These are phyloP conservation scores for Ruditapes philippinarum DNA, from an alignment of 1,140 invertebrate species.

Conservation along the genomic window DNA sequence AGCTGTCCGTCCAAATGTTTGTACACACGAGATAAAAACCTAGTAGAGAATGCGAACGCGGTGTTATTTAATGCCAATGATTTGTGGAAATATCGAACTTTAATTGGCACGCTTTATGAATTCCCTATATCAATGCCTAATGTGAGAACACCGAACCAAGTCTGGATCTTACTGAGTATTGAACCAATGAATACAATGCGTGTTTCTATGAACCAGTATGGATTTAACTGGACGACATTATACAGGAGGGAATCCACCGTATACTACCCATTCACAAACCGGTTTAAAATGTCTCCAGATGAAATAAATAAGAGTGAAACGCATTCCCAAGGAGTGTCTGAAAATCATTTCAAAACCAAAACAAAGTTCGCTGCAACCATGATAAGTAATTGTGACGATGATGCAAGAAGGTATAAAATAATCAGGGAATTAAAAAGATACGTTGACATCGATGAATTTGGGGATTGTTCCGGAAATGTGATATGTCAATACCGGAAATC, in stretches of 20 bases:
- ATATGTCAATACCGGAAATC: not conserved
- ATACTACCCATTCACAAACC: constrained; percentile 35
- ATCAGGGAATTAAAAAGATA: constrained; percentile 43
- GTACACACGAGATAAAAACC: constrained; percentile 17
- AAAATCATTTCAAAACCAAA: constrained; percentile 35
- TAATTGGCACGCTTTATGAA: constrained; percentile 30
- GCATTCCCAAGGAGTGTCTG: not conserved
- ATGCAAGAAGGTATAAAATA: constrained; percentile 53
- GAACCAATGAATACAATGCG: constrained; percentile 55
- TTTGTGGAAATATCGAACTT: constrained; percentile 39
- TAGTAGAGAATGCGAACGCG: constrained; percentile 12
- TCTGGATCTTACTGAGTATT: constrained; percentile 38
- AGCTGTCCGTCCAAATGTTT: constrained; percentile 22
- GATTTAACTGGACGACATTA: constrained; percentile 54
- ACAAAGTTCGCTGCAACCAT: constrained; percentile 56
- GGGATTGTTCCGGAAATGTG: constrained; percentile 36
- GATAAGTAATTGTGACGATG: constrained; percentile 55
- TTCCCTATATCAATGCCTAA: constrained; percentile 29
- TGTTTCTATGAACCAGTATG: constrained; percentile 16
- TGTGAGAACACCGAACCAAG: constrained; percentile 25
- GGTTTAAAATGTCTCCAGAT: constrained; percentile 6
- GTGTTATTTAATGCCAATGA: constrained; percentile 56
- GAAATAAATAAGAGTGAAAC: not conserved
- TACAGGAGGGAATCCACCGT: constrained; percentile 54
- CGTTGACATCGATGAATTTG: constrained; percentile 49